Evolutionary conservation across 2,113 vertebrate genomes (phyloP), one percentile per base, ranked within the genome.

Genomic region (Saguinus imperator): DNA sequence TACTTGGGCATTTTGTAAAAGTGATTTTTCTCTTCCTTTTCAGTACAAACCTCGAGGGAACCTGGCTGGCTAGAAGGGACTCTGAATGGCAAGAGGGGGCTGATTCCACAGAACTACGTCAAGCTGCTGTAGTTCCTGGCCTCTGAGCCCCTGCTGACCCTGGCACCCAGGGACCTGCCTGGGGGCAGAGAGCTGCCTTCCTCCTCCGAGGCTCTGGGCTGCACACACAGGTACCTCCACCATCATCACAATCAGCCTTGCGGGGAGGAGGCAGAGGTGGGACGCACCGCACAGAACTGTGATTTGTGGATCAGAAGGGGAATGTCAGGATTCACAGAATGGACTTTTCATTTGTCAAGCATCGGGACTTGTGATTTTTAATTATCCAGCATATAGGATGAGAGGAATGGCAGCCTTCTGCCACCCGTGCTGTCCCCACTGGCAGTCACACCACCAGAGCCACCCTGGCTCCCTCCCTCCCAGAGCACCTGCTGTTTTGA

Each of bases 21-120:
- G 25, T 25, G 29, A 21, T 97, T 85, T 97, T 85, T 95, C 21
- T 94, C 90, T 98, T 96, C 96, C 87, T 97, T 98, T 98, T 96
- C 97, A 99, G 99, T 99, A 91, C 98, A 99, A 97, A 98, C 97
- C 95, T 99, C 99, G 35, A 98, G 99, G 96, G 99, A 99, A 96
- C 99, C 99, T 1, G 99, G 99, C 97, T 99, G 99, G 99, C 99
- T 99, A 82, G 99, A 99, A 97, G 99, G 99, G 96, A 99, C 99
- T 0, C 98, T 99, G 98, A 99, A 99, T 84, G 99, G 99, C 97
- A 99, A 99, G 98, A 99, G 99, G 97, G 99, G 99, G 97, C 99
- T 99, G 98, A 99, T 99, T 98, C 99, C 99, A 97, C 99, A 99
- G 97, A 99, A 99, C 97, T 99, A 99, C 10, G 99, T 99, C 98